Base-by-base conservation (phyloP, 2,113 vertebrate species). In the Alosa alosa region DNA sequence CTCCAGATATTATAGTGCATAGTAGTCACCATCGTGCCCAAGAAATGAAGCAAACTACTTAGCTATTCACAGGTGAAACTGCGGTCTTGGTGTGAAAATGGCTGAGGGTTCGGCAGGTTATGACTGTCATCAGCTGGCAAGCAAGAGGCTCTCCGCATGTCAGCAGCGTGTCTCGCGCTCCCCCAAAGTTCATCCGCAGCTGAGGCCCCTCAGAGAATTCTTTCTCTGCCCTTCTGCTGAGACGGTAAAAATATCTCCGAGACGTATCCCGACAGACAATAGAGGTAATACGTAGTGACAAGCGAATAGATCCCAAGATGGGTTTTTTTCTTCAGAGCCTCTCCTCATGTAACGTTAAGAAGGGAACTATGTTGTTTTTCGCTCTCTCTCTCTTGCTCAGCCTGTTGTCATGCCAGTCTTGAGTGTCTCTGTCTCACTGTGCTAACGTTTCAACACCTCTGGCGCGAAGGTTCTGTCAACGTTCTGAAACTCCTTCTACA, bases 231-330 rank as follows among this genome's bases (percentile, higher is more conserved):
- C 52, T 60, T 84, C 50, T 68, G 36, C 82, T 0, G 46, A 55
- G 82, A 83, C 83, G 83, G 52, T 84, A 64, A 88, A 88, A 86
- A 88, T 88, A 86, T 82, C 83, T 81, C 11, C 45, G 31, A 83
- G 81, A 55, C 49, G 45, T 83, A 20, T 45, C 82, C 82, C 60
- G 36, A 57, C 85, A 84, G 52, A 86, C 87, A 47, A 72, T 84
- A 86, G 81, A 41, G 20, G 49, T 86, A 86, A 86, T 83, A 5
- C 78, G 52, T 49, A 41, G 84, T 82, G 83, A 86, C 82, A 82
- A 81, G 45, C 44, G 10, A 41, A 50, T 39, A 85, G 82, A 68
- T 46, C 47, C 25, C 55, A 82, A 86, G 84, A 88, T 55, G 82
- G 50, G 83, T 82, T 81, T 82, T 85, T 82, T 83, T 57, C 60